A percentile compares a stretch with the other conserved stretches of the same genome.
phyloP scores from a whole-genome alignment of 2,888 invertebrate species.

The Dicyrtoma fusca region DNA sequence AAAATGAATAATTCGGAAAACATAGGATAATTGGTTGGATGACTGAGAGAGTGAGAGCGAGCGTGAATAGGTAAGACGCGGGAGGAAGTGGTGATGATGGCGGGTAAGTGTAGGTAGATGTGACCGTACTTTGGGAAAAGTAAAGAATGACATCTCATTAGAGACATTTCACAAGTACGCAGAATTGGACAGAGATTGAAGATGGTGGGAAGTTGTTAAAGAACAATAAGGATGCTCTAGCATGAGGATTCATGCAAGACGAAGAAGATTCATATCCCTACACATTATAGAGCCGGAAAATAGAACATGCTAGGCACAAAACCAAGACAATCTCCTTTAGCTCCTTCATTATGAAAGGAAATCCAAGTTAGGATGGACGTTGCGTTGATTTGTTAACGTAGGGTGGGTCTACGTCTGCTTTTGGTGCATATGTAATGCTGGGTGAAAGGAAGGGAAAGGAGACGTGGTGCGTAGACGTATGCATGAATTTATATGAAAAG shows the following conservation, averaged over 20 bases:
- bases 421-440: too few species aligned
- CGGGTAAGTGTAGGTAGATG: not conserved
- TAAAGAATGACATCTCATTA: slow-evolving; percentile 39
- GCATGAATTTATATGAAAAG: too few species aligned
- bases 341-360: too few species aligned
- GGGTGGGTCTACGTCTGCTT: too few species aligned
- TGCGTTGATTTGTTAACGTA: too few species aligned
- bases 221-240: slow-evolving; percentile 21
- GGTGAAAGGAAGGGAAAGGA: too few species aligned
- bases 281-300: not conserved
- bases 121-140: slow-evolving; percentile 24
- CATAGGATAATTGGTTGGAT: not conserved
- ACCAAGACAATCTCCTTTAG: too few species aligned
- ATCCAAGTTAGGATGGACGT: too few species aligned
- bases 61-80: not conserved
- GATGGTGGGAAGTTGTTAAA: slow-evolving; percentile 24
- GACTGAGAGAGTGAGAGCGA: not conserved
- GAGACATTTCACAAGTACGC: not conserved
- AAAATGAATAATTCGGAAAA: too few species aligned
- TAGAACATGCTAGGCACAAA: not conserved
- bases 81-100: slow-evolving; percentile 18
- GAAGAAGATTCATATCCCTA: not conserved
- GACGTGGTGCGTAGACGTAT: too few species aligned
- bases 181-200: slow-evolving; percentile 33
- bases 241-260: not conserved